A percentile compares a stretch with the other conserved stretches of the same genome.
These are phyloP conservation scores for Polypterus senegalus DNA, from an alignment of 2,113 vertebrate genomes.

Conservation along the genomic window DNA sequence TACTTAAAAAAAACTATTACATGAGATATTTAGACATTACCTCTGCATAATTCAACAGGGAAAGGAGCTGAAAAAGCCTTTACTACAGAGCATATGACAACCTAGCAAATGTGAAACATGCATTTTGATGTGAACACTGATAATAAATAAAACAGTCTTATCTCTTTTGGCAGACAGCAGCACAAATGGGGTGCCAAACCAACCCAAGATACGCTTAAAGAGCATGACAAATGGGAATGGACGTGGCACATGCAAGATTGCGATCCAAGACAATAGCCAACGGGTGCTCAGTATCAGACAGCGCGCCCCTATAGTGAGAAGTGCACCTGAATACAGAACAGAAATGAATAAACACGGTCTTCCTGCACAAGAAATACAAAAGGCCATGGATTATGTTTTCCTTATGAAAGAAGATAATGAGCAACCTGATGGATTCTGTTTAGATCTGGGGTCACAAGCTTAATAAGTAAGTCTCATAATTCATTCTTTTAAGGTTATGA, in stretches of 20 bases:
- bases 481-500: too few relatives aligned
- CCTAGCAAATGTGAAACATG: constrained; percentile 4
- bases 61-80: too few relatives aligned
- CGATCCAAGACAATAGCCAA: constrained; percentile 50
- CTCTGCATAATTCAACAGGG: too few relatives aligned
- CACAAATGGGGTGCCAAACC: constrained; percentile 47
- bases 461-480: too few relatives aligned
- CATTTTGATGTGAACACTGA: constrained; percentile 43
- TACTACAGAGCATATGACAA: constrained; percentile 7
- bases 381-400: not conserved
- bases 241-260: constrained; percentile 40
- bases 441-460: too few relatives aligned
- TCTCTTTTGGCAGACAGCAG: constrained; percentile 52
- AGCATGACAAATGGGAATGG: constrained; percentile 53
- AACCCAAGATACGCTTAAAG: constrained; percentile 31
- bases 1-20: too few relatives aligned
- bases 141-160: constrained; percentile 49
- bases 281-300: constrained; percentile 43
- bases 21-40: too few relatives aligned
- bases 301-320: constrained; percentile 53
- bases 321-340: constrained; percentile 40
- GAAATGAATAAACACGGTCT: constrained; percentile 52
- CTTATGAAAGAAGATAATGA: too few relatives aligned
- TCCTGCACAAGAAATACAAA: constrained; percentile 24
- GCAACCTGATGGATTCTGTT: too few relatives aligned